Evolutionary conservation across 2,797 vertebrate genomes (phyloP).

Genomic region (Menidia menidia): DNA sequence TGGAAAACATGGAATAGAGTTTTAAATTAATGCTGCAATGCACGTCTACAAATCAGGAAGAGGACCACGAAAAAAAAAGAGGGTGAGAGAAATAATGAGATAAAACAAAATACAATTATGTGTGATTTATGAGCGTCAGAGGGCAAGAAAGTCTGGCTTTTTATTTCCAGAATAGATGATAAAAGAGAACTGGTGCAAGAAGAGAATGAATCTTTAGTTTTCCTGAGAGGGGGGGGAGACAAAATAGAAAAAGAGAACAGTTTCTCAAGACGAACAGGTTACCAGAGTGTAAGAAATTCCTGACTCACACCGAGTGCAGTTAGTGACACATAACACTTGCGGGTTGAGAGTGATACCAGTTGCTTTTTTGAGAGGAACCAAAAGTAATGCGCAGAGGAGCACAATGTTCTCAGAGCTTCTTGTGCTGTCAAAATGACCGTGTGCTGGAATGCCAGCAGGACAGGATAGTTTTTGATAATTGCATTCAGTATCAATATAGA

Average conservation of each 20-base stretch:
- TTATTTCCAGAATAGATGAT: constrained; percentile 59
- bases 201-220: constrained; percentile 64
- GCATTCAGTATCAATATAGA: constrained; percentile 58
- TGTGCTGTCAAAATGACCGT: constrained; percentile 43
- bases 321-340: constrained; percentile 56
- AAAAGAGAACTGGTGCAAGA: constrained; percentile 71
- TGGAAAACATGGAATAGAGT: constrained; percentile 70
- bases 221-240: constrained; percentile 68
- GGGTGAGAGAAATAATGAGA: constrained; percentile 50
- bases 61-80: constrained; percentile 45
- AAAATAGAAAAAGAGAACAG: constrained; percentile 72
- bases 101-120: constrained; percentile 46
- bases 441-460: constrained; percentile 41
- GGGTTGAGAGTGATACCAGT: constrained; percentile 39
- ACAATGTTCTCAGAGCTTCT: constrained; percentile 30
- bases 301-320: constrained; percentile 45
- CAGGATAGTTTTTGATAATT: constrained; percentile 52
- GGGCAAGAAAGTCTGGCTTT: constrained; percentile 54
- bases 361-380: constrained; percentile 50
- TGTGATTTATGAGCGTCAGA: constrained; percentile 44
- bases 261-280: constrained; percentile 71
- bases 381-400: constrained; percentile 35
- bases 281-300: constrained; percentile 46
- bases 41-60: constrained; percentile 41
- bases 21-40: constrained; percentile 70